Evolutionary conservation across 2,888 invertebrate genomes (phyloP).

Genomic region (Drosophila hamatofila): DNA sequence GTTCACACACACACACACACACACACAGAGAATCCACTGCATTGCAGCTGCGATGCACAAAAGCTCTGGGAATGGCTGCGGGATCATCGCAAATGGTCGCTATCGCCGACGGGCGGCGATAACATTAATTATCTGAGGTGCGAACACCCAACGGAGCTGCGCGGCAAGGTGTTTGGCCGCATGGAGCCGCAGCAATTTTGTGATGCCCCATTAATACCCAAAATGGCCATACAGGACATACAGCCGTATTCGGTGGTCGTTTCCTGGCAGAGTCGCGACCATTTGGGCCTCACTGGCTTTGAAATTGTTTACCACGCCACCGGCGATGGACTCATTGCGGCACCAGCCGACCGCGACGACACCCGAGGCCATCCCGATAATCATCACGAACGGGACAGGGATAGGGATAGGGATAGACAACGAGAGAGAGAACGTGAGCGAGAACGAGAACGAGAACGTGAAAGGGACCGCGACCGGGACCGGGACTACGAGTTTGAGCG

Average conservation of each 20-base stretch:
- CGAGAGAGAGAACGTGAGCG: neutral
- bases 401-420: conserved; percentile 19
- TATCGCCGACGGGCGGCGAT: conserved; percentile 71
- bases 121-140: conserved; percentile 89
- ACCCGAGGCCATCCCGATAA: conserved; percentile 23
- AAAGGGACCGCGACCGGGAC: conserved; percentile 23
- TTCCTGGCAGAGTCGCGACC: conserved; percentile 95
- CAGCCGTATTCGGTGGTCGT: conserved; percentile 94
- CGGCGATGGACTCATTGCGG: conserved; percentile 86
- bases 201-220: conserved; percentile 92
- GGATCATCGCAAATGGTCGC: conserved; percentile 91
- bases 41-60: conserved; percentile 95
- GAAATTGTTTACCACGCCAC: conserved; percentile 93
- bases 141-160: conserved; percentile 93
- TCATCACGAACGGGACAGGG: conserved; percentile 36
- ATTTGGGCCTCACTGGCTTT: conserved; percentile 93
- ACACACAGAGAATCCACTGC: conserved; percentile 92
- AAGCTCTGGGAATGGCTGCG: conserved; percentile 97
- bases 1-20: neutral
- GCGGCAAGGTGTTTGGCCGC: conserved; percentile 91
- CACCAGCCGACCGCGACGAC: conserved; percentile 45
- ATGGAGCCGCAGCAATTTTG: conserved; percentile 92
- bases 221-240: conserved; percentile 94
- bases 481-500: conserved; percentile 19
- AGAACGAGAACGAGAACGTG: neutral